Evolutionary conservation across 2,797 vertebrate genomes (phyloP).

Genomic region (Peromyscus attwateri): DNA sequence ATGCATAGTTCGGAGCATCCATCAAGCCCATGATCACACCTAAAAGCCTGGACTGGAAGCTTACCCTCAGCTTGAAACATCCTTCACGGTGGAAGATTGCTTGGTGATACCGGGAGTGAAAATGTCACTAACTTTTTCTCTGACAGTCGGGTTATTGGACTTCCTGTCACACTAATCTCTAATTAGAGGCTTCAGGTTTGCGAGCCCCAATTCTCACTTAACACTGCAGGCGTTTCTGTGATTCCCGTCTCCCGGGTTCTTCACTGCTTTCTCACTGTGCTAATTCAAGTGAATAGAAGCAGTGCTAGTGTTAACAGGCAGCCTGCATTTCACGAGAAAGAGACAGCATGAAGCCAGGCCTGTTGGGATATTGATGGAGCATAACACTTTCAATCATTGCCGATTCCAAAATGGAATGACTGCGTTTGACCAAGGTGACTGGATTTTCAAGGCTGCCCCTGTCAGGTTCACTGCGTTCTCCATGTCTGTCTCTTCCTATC

Average conservation of each 20-base stretch:
- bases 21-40: neutral
- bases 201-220: constrained; percentile 71
- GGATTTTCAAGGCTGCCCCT: constrained; percentile 47
- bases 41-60: constrained; percentile 26
- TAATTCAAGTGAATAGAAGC: constrained; percentile 77
- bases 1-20: neutral
- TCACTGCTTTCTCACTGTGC: constrained; percentile 66
- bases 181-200: constrained; percentile 67
- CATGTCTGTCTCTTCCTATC: constrained; percentile 30
- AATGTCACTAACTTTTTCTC: constrained; percentile 66
- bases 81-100: constrained; percentile 2
- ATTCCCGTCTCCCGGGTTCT: constrained; percentile 60
- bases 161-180: constrained; percentile 76
- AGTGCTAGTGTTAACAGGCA: constrained; percentile 70
- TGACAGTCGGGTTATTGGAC: constrained; percentile 72
- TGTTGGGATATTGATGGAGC: constrained; percentile 74
- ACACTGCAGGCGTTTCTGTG: constrained; percentile 62
- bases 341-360: constrained; percentile 74
- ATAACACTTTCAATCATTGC: constrained; percentile 54
- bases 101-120: constrained; percentile 70
- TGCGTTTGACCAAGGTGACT: constrained; percentile 74
- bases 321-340: constrained; percentile 71
- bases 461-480: constrained; percentile 65
- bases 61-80: constrained; percentile 63
- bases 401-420: constrained; percentile 69